Percentiles rank a stretch among this genome's conserved stretches.
These are phyloP conservation scores for Oryzias sinensis DNA, from an alignment of 2,797 vertebrate species.

Conservation along the genomic window DNA sequence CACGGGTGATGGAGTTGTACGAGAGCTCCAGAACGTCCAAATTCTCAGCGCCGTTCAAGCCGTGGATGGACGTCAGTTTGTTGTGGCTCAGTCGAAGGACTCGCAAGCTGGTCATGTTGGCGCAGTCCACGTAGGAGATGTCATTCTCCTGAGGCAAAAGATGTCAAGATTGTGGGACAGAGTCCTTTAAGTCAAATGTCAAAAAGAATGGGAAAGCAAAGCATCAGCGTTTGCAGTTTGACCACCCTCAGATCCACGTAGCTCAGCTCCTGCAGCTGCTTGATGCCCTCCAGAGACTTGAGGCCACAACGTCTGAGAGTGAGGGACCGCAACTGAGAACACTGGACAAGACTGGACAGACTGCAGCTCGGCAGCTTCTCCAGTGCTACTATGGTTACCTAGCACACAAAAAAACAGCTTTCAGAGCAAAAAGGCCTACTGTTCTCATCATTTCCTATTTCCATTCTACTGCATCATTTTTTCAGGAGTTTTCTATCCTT, in stretches of 20 bases:
- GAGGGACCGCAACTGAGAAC: slow-evolving; percentile 79
- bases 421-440: neutral
- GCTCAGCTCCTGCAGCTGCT: slow-evolving; percentile 75
- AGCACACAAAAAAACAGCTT: slow-evolving; percentile 5
- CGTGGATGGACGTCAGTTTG: slow-evolving; percentile 84
- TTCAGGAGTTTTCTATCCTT: too few relatives aligned
- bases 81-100: slow-evolving; percentile 85
- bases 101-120: slow-evolving; percentile 80
- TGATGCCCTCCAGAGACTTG: slow-evolving; percentile 80
- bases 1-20: slow-evolving; percentile 86
- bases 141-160: slow-evolving; percentile 82
- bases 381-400: slow-evolving; percentile 85
- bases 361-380: slow-evolving; percentile 83
- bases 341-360: slow-evolving; percentile 82
- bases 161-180: neutral
- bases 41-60: slow-evolving; percentile 82
- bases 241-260: slow-evolving; percentile 86
- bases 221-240: too few relatives aligned
- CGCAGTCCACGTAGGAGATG: slow-evolving; percentile 85
- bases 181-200: neutral
- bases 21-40: slow-evolving; percentile 86
- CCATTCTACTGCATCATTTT: too few relatives aligned
- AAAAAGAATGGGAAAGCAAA: neutral
- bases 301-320: slow-evolving; percentile 85
- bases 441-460: neutral